A percentile compares a stretch with the other conserved stretches of the same genome.
phyloP scores from a whole-genome alignment of 2,797 vertebrate species.

The Micrastur ruficollis region DNA sequence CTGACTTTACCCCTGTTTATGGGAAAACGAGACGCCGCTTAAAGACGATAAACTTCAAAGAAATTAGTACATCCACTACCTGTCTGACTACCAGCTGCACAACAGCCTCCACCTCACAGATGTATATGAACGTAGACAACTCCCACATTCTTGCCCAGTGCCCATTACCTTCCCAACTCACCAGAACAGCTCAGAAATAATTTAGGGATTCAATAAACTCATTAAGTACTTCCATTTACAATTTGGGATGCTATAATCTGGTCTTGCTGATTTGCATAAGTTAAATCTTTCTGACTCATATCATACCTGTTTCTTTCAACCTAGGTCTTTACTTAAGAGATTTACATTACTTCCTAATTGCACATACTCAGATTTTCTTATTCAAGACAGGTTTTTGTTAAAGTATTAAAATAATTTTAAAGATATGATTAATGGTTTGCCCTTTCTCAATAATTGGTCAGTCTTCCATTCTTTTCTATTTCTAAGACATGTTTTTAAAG shows the following conservation, averaged over 20 bases:
- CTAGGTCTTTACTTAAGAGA: neutral
- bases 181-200: constrained; percentile 14
- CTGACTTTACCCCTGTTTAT: neutral
- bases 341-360: neutral
- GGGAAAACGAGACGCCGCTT: neutral
- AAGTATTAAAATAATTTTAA: neutral
- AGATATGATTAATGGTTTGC: neutral
- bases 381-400: neutral
- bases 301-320: constrained; percentile 17
- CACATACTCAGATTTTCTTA: neutral
- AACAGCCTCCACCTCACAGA: neutral
- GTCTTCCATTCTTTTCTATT: neutral
- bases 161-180: neutral
- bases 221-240: constrained; percentile 26
- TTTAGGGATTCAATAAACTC: constrained; percentile 30
- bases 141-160: neutral
- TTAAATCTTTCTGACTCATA: constrained; percentile 23
- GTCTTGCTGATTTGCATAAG: constrained; percentile 5
- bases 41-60: neutral
- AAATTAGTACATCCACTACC: neutral
- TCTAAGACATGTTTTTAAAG: neutral
- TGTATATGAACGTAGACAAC: neutral
- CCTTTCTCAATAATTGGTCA: neutral
- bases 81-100: neutral
- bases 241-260: neutral